These are phyloP conservation scores for Caenorhabditis zanzibari DNA, from an alignment of 2,888 invertebrate species.

Conservation along the genomic window DNA sequence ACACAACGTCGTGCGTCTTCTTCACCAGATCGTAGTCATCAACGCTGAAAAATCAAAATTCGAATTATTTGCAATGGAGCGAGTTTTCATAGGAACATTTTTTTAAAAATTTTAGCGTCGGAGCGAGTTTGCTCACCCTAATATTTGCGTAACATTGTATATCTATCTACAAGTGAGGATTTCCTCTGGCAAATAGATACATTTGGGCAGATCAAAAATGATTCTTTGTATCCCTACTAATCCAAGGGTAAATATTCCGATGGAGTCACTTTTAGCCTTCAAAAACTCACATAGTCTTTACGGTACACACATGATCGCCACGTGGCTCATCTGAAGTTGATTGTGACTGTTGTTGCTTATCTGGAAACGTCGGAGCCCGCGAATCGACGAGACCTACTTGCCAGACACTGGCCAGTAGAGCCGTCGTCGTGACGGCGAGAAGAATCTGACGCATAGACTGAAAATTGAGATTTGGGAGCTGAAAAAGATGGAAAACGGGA, in stretches of 20 bases:
- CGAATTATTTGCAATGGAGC: neutral
- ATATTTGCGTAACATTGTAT: neutral
- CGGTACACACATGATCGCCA: constrained; percentile 75
- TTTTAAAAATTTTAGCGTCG: too few species aligned
- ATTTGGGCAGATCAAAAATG: too few species aligned
- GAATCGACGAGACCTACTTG: constrained; percentile 11
- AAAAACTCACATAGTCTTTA: constrained; percentile 66
- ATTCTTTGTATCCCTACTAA: too few species aligned
- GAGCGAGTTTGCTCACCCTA: neutral
- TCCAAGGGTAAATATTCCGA: too few species aligned
- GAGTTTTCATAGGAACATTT: too few species aligned
- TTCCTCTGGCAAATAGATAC: constrained; percentile 10
- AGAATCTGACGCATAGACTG: neutral
- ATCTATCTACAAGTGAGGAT: constrained; percentile 2
- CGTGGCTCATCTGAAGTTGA: constrained; percentile 59
- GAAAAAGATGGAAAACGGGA: neutral
- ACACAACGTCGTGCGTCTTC: constrained; percentile 60
- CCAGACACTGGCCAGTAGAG: constrained; percentile 27
- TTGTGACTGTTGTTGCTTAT: neutral
- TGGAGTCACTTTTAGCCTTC: too few species aligned
- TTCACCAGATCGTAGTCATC: constrained; percentile 72
- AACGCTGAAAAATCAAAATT: constrained; percentile 61
- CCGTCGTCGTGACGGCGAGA: neutral
- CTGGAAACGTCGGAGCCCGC: constrained; percentile 18
- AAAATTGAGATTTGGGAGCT: neutral